Percentiles rank a stretch among this genome's conserved stretches.
These are phyloP conservation scores for Orthosia incerta DNA, from an alignment of 2,888 invertebrate species.

Conservation along the genomic window DNA sequence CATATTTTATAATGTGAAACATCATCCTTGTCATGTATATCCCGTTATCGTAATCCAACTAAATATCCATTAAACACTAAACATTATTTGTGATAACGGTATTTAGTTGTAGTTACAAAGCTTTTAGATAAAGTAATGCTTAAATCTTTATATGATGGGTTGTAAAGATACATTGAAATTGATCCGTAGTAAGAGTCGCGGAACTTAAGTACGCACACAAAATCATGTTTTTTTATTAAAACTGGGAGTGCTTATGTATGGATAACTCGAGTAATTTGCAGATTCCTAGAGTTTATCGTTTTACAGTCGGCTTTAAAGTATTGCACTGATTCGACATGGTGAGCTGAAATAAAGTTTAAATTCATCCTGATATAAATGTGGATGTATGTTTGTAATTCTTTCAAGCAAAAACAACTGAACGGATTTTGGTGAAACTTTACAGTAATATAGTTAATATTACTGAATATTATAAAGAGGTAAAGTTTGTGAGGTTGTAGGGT, in stretches of 20 bases:
- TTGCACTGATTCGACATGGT: neutral
- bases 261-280: constrained; percentile 24
- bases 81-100: neutral
- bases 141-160: constrained; percentile 7
- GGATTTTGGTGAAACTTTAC: too few species aligned
- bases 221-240: constrained; percentile 17
- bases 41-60: constrained; percentile 7
- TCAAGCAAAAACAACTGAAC: too few species aligned
- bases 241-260: constrained; percentile 3
- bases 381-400: too few species aligned
- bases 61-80: neutral
- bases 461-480: too few species aligned
- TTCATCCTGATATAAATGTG: neutral
- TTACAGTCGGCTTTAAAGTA: constrained; percentile 12
- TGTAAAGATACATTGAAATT: constrained; percentile 11
- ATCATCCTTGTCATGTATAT: constrained; percentile 3
- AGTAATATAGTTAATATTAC: too few species aligned
- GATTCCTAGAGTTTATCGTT: constrained; percentile 17
- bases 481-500: too few species aligned
- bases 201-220: neutral
- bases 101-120: constrained; percentile 3
- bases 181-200: neutral
- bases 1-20: neutral
- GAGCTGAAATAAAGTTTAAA: neutral
- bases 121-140: constrained; percentile 2